Evolutionary conservation across 1,140 invertebrate species (phyloP), one percentile per base, ranked within the genome.

Genomic region (Pissodes strobi): DNA sequence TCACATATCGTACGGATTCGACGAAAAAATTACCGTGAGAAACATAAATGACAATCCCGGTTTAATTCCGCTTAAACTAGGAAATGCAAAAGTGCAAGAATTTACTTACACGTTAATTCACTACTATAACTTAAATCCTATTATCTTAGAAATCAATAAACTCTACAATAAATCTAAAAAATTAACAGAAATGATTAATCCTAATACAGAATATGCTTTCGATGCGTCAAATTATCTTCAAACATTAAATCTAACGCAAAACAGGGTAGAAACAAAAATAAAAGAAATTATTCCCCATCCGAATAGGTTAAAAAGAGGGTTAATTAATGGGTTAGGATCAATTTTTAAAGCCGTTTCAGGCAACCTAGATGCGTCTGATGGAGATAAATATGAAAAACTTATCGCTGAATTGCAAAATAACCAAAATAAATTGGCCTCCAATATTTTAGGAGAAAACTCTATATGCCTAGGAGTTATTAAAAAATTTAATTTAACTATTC

Each of bases 361-460:
- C 18, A 72, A 73, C 58, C 64, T 70, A 62, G 73, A 74, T 53
- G 37, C 66, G 12, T 23, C 68, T 38, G 72, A 74, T 63, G 69
- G 67, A 18, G 27, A 68, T 39, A 43, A 51, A n/a, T 65, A 68
- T 41, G 64, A 73, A 51, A 68, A 68, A 62, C 56, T 67, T 51
- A 73, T 69, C 9, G 25, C 25, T 9, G 25, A 27, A 27, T 27
- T 27, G 25, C 25, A 27, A 27, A 27, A 27, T 27, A 27, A 27
- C 25, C 25, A 27, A 27, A 27, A 27, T 27, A 9, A 27, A 27
- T 27, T 27, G 9, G 9, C 3, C 3, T 27, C 25, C 3, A 27
- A 5, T 9, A 27, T 27, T 27, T 27, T 9, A 5, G 9, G 25
- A 9, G 4, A 27, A 27, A 27, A 27, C 9, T 27, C 25, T 27